Conservation (phyloP, 2,797 vertebrate species). For the Tapera naevia region DNA sequence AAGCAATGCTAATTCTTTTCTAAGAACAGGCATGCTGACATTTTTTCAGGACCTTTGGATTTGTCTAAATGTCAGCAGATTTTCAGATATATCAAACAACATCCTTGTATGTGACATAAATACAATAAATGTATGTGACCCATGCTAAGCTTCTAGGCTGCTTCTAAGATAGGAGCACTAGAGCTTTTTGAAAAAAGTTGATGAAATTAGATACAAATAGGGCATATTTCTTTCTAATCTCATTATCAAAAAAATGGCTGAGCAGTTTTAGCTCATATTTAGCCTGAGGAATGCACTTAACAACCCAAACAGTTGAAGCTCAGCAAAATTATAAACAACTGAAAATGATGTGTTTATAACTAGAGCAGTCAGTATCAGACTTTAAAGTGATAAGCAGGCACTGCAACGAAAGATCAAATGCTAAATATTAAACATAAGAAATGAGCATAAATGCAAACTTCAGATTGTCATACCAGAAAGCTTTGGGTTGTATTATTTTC, state of each 20-base stretch:
- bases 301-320: not conserved
- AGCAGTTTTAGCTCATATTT: conserved; percentile 5
- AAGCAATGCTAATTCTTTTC: not conserved
- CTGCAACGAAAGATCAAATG: not conserved
- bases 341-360: not conserved
- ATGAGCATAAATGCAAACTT: not conserved
- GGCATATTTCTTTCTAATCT: conserved; percentile 11
- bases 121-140: not conserved
- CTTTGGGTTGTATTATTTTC: not conserved
- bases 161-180: not conserved
- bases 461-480: not conserved
- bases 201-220: not conserved
- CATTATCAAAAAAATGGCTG: not conserved
- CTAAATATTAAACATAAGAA: not conserved
- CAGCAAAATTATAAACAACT: not conserved
- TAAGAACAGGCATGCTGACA: not conserved
- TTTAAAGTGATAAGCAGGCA: not conserved
- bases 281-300: not conserved
- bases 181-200: not conserved
- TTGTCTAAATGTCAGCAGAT: not conserved
- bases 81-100: not conserved
- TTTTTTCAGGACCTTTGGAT: not conserved
- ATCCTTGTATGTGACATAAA: not conserved
- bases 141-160: not conserved
- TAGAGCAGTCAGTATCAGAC: not conserved